Evolutionary conservation across 2,888 invertebrate genomes (phyloP), one percentile per base, ranked within the genome.

Genomic region (Corbicula japonica): DNA sequence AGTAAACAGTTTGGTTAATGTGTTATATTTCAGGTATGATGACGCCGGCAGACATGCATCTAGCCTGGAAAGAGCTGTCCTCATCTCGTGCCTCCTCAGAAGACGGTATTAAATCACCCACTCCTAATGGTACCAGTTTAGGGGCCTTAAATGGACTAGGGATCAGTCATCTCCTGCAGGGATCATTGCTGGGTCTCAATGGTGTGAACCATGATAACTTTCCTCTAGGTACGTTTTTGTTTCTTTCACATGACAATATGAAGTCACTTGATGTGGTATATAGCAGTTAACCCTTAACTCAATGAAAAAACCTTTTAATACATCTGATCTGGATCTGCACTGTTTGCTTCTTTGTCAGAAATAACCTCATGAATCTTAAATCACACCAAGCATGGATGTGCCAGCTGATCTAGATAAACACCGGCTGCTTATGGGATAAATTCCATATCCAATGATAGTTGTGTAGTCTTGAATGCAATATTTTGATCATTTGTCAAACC

Each of bases 1-100:
- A n/a, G n/a, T n/a, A n/a, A n/a, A n/a, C n/a, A n/a, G n/a, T n/a
- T n/a, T n/a, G n/a, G n/a, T n/a, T n/a, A n/a, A n/a, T n/a, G n/a
- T n/a, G n/a, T n/a, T n/a, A n/a, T n/a, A n/a, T 85, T 58, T 23
- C 85, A 88, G 88, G 86, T 70, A 89, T 91, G 75, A 87, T 93
- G 87, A 90, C 89, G 41, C 88, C 91, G 2, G 86, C 87, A 2
- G 92, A 93, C 68, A 88, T 93, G 74, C 93, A 93, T 65, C 91
- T 90, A 76, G 76, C 92, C 66, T 92, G 92, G 93, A 92, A 93
- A 76, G 93, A 93, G 66, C 89, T 91, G 38, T 84, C 87, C 32
- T 68, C 89, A 21, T 89, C 90, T 26, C 85, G 83, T 75, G 91
- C 87, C 28, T 61, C 61, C 5, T 32, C 21, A 23, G 87, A 88